A percentile compares a stretch with the other conserved stretches of the same genome.
Evolutionary conservation across 2,888 invertebrate genomes (phyloP).

Genomic region (Philereme vetulata): DNA sequence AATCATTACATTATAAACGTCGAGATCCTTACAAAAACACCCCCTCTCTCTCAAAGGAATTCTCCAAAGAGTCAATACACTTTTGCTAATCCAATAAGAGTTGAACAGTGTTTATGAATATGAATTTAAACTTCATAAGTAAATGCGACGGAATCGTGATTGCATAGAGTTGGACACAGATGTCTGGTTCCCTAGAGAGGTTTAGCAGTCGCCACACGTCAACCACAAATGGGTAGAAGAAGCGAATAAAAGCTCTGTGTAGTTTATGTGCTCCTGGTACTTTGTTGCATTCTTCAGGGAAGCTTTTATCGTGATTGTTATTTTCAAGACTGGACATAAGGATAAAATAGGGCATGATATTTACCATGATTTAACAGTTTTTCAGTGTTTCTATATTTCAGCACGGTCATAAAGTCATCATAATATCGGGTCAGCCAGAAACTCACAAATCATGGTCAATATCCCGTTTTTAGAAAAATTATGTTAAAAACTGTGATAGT

Average conservation of each 20-base stretch:
- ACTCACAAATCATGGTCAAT: no score
- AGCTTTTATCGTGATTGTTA: slow-evolving; percentile 15
- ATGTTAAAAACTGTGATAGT: no score
- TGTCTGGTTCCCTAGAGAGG: slow-evolving; percentile 58
- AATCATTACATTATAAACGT: no score
- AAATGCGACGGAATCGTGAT: slow-evolving; percentile 17
- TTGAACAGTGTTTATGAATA: slow-evolving; percentile 18
- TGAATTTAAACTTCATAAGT: slow-evolving; percentile 22
- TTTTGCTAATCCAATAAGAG: slow-evolving; percentile 11
- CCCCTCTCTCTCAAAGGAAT: neutral
- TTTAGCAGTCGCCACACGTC: slow-evolving; percentile 40
- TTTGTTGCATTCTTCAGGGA: slow-evolving; percentile 15
- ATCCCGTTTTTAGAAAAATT: no score
- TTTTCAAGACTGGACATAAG: neutral
- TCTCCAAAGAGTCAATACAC: slow-evolving; percentile 15
- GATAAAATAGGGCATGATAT: neutral
- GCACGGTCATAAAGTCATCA: no score
- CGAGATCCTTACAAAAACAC: no score
- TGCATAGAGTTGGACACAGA: slow-evolving; percentile 49
- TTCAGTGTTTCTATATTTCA: no score
- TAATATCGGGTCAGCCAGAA: no score
- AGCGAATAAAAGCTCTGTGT: slow-evolving; percentile 25
- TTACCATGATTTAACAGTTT: no score
- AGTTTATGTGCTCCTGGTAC: slow-evolving; percentile 42
- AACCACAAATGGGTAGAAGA: slow-evolving; percentile 18